Percentiles rank a stretch among this genome's conserved stretches.
Evolutionary conservation across 2,888 invertebrate species (phyloP).

Genomic region (Diachrysia chrysitis): DNA sequence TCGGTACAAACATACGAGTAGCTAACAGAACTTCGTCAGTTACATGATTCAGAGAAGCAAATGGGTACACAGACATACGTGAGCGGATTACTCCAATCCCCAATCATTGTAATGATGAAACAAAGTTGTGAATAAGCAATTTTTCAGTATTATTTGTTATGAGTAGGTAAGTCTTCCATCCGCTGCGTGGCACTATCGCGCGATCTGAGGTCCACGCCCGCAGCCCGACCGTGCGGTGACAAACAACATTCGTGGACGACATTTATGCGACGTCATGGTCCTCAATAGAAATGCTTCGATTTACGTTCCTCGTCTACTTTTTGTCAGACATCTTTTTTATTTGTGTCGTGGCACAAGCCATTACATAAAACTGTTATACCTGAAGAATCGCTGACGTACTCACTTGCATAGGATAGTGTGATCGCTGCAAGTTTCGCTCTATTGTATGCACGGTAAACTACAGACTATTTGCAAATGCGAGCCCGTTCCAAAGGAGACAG

Average conservation of each 20-base stretch:
- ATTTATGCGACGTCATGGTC: slow-evolving; percentile 86
- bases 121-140: slow-evolving; percentile 66
- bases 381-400: slow-evolving; percentile 41
- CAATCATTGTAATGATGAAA: slow-evolving; percentile 64
- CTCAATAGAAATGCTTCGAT: slow-evolving; percentile 87
- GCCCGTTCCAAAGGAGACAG: slow-evolving; percentile 27
- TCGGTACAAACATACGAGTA: slow-evolving; percentile 34
- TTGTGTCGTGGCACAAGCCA: slow-evolving; percentile 69
- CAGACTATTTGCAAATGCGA: slow-evolving; percentile 32
- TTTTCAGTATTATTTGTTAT: slow-evolving; percentile 76
- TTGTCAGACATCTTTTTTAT: slow-evolving; percentile 78
- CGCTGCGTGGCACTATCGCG: slow-evolving; percentile 73
- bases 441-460: slow-evolving; percentile 30
- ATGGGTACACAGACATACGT: slow-evolving; percentile 35
- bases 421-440: slow-evolving; percentile 26
- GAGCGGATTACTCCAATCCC: slow-evolving; percentile 56
- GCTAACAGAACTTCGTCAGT: slow-evolving; percentile 38
- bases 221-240: slow-evolving; percentile 76
- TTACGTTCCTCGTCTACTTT: slow-evolving; percentile 78
- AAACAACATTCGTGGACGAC: slow-evolving; percentile 85
- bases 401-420: slow-evolving; percentile 28
- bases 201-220: slow-evolving; percentile 68
- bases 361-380: slow-evolving; percentile 65
- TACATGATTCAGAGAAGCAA: slow-evolving; percentile 33
- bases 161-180: slow-evolving; percentile 63